Evolutionary conservation across 2,888 invertebrate species (phyloP).

Genomic region (Omphaloscelis lunosa): DNA sequence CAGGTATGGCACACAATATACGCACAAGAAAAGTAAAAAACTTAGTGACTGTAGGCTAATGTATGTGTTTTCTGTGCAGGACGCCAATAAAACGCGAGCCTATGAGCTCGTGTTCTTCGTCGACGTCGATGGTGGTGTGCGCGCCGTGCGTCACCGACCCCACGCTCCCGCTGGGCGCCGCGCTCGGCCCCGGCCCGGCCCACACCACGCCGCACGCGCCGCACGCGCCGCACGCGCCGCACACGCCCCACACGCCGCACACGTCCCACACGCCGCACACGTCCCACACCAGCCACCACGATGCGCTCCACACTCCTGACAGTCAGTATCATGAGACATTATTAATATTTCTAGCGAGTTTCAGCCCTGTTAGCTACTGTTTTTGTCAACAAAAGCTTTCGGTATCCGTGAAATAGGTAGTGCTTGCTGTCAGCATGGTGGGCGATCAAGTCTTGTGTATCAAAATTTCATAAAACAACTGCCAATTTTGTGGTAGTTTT

Average conservation of each 20-base stretch:
- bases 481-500: not conserved
- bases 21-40: too few species aligned
- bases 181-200: constrained; percentile 26
- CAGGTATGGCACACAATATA: too few species aligned
- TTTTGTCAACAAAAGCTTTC: not conserved
- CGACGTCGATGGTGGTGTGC: constrained; percentile 72
- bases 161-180: constrained; percentile 78
- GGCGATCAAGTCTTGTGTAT: too few species aligned
- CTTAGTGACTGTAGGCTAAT: not conserved
- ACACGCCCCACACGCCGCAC: constrained; percentile 21
- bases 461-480: not conserved
- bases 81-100: constrained; percentile 87
- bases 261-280: constrained; percentile 21
- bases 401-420: too few species aligned
- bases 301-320: constrained; percentile 78
- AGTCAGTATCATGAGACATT: constrained; percentile 51
- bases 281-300: constrained; percentile 49
- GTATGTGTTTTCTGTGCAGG: constrained; percentile 64
- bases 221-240: constrained; percentile 18
- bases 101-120: constrained; percentile 50
- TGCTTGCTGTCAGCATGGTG: too few species aligned
- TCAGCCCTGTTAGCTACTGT: not conserved
- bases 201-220: constrained; percentile 27
- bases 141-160: constrained; percentile 87
- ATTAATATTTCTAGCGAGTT: not conserved